These are phyloP conservation scores for Staurois parvus DNA, from an alignment of 2,797 vertebrate genomes.

Conservation along the genomic window DNA sequence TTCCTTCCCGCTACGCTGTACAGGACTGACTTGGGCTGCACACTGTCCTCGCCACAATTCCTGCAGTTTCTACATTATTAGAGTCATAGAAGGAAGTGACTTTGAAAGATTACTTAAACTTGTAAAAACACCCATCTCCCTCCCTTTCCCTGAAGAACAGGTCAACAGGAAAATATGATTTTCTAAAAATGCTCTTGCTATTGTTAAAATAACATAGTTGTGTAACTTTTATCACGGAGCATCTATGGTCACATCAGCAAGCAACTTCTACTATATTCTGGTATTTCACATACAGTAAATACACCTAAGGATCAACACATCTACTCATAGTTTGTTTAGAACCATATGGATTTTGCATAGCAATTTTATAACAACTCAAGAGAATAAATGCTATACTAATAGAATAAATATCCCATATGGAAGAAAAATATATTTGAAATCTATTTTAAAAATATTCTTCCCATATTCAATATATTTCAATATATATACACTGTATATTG, in stretches of 20 bases:
- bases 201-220: slow-evolving; percentile 36
- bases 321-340: no score
- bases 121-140: slow-evolving; percentile 66
- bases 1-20: slow-evolving; percentile 75
- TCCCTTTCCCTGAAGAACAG: slow-evolving; percentile 55
- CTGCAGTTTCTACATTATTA: slow-evolving; percentile 45
- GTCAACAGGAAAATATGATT: slow-evolving; percentile 73
- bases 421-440: no score
- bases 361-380: no score
- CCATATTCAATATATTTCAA: no score
- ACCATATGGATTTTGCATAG: no score
- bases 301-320: no score
- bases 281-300: no score
- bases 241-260: slow-evolving; percentile 18
- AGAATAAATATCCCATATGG: no score
- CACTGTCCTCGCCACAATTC: slow-evolving; percentile 50
- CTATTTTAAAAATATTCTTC: no score
- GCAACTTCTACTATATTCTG: neutral
- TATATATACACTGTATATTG: no score
- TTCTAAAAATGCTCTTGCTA: slow-evolving; percentile 59
- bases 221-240: slow-evolving; percentile 26
- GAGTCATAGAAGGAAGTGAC: slow-evolving; percentile 70
- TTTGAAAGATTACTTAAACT: slow-evolving; percentile 68
- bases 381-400: no score
- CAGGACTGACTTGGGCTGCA: slow-evolving; percentile 65